phyloP scores from a whole-genome alignment of 37 sponge, comb jelly and placozoan species.

The Axinella damicornis region DNA sequence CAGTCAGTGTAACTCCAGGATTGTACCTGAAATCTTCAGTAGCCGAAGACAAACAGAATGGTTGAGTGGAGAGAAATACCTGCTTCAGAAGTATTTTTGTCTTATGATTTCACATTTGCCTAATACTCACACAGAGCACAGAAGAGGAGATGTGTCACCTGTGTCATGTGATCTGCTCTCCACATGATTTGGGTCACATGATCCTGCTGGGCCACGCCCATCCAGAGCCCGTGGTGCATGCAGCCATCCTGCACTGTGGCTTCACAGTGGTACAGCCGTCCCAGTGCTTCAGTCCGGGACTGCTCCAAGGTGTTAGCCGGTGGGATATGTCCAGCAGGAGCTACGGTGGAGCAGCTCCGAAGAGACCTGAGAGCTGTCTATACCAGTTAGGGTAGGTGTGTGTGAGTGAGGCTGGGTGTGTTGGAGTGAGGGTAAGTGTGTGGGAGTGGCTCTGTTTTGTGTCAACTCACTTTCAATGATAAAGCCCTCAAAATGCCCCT shows the following conservation, averaged over 20 bases:
- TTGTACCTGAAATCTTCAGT: too few species aligned
- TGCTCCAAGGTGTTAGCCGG: not conserved
- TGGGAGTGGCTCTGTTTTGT: too few species aligned
- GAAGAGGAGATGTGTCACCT: constrained; percentile 50
- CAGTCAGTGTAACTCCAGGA: too few species aligned
- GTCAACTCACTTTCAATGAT: too few species aligned
- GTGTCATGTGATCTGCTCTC: constrained; percentile 33
- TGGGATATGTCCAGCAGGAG: not conserved
- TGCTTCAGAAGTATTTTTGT: too few species aligned
- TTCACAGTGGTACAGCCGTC: constrained; percentile 52
- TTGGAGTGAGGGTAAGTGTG: not conserved
- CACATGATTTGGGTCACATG: constrained; percentile 47
- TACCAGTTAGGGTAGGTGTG: constrained; percentile 65
- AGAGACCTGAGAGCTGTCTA: constrained; percentile 47
- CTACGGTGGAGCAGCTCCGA: constrained; percentile 31
- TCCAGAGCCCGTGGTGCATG: constrained; percentile 48
- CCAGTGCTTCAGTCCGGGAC: constrained; percentile 22
- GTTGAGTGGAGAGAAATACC: too few species aligned
- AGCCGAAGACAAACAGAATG: too few species aligned
- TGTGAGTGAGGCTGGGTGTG: too few species aligned
- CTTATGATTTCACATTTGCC: not conserved
- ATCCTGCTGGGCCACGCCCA: constrained; percentile 62
- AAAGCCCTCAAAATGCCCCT: too few species aligned
- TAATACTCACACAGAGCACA: not conserved
- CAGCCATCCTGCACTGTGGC: constrained; percentile 42